Base-by-base conservation (phyloP, 53 echinoderm and acorn worm genomes). In the Holothuria scabra region DNA sequence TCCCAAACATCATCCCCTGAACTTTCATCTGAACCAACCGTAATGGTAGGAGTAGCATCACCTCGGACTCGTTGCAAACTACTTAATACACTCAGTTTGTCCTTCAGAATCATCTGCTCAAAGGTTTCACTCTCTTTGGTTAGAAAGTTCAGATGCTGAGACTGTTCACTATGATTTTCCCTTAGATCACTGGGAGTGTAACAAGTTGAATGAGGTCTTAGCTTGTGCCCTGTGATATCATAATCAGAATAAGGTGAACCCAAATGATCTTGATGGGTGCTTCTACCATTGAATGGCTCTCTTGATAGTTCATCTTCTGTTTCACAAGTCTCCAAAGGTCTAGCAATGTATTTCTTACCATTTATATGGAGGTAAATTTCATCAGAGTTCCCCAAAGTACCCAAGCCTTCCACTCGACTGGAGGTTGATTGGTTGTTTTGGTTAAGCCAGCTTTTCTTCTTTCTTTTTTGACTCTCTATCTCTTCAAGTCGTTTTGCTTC, bases 281-380 rank as follows among this genome's bases (percentile, higher is more conserved):
- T 52, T 16, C 52, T 52, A 52, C 52, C 4, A 16, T 14, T 16
- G 18, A 6, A 18, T 52, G 52, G 52, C 52, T 18, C 8, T 52
- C 8, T 41, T 41, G 52, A 52, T 52, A 18, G 52, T 18, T 18
- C 52, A 52, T 52, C 52, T 8, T 52, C 52, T 2, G 1, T 1
- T 9, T 52, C 52, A 0, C 1, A 18, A 52, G 33, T 61, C 21
- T 81, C 82, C 59, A 81, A 64, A 28, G 82, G 82, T 35, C 82
- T 37, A n/a, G 82, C 82, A 24, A 81, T 41, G 34, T 81, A 81
- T 23, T 81, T 61, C 24, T 34, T 33, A 9, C 82, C 82, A 63
- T 81, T 81, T 32, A 81, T 81, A 18, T 81, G 37, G 20, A 81
- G 82, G 41, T 81, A 81, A 32, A 81, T 81, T 22, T 81, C 82